Base-by-base conservation (phyloP, 2,888 invertebrate species). In the Folsomia manolachei region DNA sequence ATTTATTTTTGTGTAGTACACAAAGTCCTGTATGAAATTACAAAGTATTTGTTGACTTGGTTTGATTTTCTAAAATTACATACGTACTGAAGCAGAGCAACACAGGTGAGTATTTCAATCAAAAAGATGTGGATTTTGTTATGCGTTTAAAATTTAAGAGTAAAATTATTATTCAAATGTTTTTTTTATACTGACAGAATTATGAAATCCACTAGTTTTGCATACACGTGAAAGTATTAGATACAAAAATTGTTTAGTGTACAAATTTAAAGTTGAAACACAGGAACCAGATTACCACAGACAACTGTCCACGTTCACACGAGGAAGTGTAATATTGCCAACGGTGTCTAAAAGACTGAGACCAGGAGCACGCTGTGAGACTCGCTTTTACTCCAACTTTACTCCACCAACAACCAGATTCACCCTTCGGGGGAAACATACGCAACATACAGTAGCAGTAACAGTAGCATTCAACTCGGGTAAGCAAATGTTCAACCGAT, bases 301-400 rank as follows among this genome's bases (percentile, higher is more conserved):
- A 56, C 56, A 56, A 56, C 56, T 19, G 56, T 21, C 21, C n/a
- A 56, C 21, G 7, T 56, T 56, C 21, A 19, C 21, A 18, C n/a
- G 4, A 19, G n/a, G 18, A 56, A 19, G 56, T 56, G 56, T 56
- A 19, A 56, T 21, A 56, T 56, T 56, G 56, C 56, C 56, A 19
- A 56, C 56, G 56, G 56, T 14, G 56, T 56, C 19, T 19, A 56
- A 21, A 56, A 4, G 21, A 56, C 56, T 56, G 56, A 56, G 27
- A 64, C 23, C 63, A 14, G 27, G 14, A 27, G 64, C 21, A 7
- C 19, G 21, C 11, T 19, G 1, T 27, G 26, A 64, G 26, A n/a
- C 27, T 19, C 26, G 19, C 27, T 26, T 25, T 63, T 63, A 25
- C 64, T 64, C 25, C 64, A 27, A 64, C 64, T 64, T 64, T 64